Conservation (phyloP, 2,113 vertebrate species). For the Neotoma lepida region DNA sequence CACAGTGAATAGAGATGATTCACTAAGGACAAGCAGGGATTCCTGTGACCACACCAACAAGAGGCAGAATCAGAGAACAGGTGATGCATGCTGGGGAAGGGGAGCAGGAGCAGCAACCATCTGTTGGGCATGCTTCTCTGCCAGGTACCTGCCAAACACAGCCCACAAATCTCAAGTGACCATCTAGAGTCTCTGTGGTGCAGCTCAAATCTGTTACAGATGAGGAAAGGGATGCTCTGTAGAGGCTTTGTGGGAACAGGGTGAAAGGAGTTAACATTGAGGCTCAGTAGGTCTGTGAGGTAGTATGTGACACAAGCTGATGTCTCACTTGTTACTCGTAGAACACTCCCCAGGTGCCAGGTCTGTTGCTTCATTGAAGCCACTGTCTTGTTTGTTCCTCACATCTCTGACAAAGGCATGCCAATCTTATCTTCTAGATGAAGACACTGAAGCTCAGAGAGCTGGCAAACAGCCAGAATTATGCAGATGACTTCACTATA, state of each 20-base stretch:
- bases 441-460: not conserved
- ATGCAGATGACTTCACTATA: not conserved
- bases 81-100: too few species aligned
- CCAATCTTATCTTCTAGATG: not conserved
- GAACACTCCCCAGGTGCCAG: not conserved
- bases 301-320: not conserved
- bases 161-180: not conserved
- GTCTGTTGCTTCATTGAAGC: not conserved
- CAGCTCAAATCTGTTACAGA: not conserved
- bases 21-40: not conserved
- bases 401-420: fast-evolving
- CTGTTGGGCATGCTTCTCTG: not conserved
- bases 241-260: not conserved
- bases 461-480: not conserved
- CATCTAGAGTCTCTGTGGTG: too few species aligned
- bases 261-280: too few species aligned
- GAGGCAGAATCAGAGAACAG: not conserved
- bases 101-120: not conserved
- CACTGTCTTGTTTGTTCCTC: not conserved
- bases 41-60: not conserved
- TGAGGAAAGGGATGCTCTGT: not conserved
- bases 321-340: fast-evolving
- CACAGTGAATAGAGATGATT: not conserved
- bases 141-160: not conserved
- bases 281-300: not conserved